A percentile compares a stretch with the other conserved stretches of the same genome.
phyloP scores from a whole-genome alignment of 2,797 vertebrate genomes.

The Anomalospiza imberbis region DNA sequence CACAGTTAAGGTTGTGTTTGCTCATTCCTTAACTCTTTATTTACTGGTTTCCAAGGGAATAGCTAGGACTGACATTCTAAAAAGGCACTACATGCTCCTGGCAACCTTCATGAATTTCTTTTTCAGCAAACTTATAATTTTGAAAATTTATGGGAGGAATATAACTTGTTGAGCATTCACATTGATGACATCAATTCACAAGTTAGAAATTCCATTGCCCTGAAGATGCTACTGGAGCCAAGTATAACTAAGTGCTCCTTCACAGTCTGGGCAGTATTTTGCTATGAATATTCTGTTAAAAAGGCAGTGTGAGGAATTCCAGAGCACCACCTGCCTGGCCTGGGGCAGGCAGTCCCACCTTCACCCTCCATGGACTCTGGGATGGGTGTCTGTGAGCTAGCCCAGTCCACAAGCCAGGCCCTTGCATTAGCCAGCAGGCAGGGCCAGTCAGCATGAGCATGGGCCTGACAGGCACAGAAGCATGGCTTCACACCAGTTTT shows the following conservation, averaged over 20 bases:
- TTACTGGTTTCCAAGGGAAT: conserved; percentile 22
- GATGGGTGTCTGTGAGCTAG: neutral
- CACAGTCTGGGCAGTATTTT: neutral
- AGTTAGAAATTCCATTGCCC: neutral
- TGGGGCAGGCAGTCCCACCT: neutral
- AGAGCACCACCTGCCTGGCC: neutral
- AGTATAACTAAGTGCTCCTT: neutral
- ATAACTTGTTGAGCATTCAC: neutral
- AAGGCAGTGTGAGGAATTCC: neutral
- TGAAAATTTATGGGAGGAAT: neutral
- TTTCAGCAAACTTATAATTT: neutral
- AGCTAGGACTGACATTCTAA: neutral
- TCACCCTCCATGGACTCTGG: neutral
- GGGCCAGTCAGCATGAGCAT: neutral
- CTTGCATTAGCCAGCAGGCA: neutral
- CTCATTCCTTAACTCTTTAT: conserved; percentile 55
- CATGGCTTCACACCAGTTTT: neutral
- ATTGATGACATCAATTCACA: neutral
- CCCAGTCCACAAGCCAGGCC: neutral
- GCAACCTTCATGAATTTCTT: neutral
- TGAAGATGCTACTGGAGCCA: neutral
- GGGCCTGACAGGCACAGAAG: neutral
- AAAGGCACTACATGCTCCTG: neutral
- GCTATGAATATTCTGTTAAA: neutral
- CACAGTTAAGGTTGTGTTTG: conserved; percentile 36